Conservation (phyloP, 23 tunicate genomes). For the Aplidium turbinatum region DNA sequence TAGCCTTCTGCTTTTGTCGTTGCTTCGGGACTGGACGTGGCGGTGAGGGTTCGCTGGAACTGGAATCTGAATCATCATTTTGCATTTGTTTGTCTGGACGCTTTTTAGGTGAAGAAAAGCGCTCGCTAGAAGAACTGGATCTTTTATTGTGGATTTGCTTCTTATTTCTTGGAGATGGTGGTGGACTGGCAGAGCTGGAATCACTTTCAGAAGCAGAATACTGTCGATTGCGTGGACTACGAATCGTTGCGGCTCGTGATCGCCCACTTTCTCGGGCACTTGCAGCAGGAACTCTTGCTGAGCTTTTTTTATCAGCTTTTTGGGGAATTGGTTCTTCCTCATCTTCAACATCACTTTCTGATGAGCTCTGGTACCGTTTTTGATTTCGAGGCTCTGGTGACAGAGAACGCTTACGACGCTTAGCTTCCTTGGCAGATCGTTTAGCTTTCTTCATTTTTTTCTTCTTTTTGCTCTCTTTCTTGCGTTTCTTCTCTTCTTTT, state of each 20-base stretch:
- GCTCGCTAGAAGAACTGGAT: too few relatives aligned
- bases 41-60: background rate
- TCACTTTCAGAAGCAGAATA: constrained; percentile 7
- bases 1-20: background rate
- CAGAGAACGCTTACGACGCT: background rate
- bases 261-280: constrained; percentile 9
- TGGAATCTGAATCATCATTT: background rate
- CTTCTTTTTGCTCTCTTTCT: constrained; percentile 24
- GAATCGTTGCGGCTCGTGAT: background rate
- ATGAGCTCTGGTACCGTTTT: background rate
- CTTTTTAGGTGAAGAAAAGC: too few relatives aligned
- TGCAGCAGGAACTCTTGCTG: background rate
- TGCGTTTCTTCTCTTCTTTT: constrained; percentile 32
- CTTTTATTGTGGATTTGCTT: too few relatives aligned
- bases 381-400: constrained; percentile 23
- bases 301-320: background rate
- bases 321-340: background rate
- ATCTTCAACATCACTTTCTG: constrained; percentile 16
- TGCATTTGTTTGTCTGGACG: background rate
- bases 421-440: background rate
- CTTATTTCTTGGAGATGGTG: too few relatives aligned
- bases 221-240: background rate
- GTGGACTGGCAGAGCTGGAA: background rate
- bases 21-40: background rate
- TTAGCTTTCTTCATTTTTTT: constrained; percentile 10